Evolutionary conservation across 2,113 vertebrate genomes (phyloP), one percentile per base, ranked within the genome.

Genomic region (Motacilla alba): DNA sequence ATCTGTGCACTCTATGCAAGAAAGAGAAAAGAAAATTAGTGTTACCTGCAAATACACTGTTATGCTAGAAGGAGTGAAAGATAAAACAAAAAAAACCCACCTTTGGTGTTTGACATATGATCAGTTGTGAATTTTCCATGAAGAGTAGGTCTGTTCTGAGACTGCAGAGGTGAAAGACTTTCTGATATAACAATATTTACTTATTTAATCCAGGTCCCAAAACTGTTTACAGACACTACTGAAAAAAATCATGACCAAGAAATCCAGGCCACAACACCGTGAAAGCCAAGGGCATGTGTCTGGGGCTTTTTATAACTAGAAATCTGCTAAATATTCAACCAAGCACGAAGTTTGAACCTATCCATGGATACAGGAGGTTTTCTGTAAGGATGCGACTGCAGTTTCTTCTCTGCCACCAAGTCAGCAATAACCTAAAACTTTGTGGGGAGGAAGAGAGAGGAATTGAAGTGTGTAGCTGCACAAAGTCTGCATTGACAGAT

Each of bases 21-120:
- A 39, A 60, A 24, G 21, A 35, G 35, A 35, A 35, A 35, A 35
- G 11, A 60, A 68, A 9, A 47, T 6, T 3, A 27, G 6, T 43
- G 53, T 44, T 20, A 31, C 20, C 39, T 46, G 62, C 30, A 66
- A 80, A 55, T 10, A 30, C 3, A 6, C 15, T 35, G 15, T 31
- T 46, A 24, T 35, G 26, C 33, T 46, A 30, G 24, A 22, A 43
- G 15, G 11, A 66, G 9, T 30, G 53, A 55, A 4, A 30, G 35
- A 12, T 19, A 14, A 53, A 46, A 41, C 15, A 26, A 56, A 46
- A 26, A 6, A 3, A 3, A 0, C 20, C 0, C 5, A 47, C 16
- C 8, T 70, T 73, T 44, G 33, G 12, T 31, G 11, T 31, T 67
- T 70, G 13, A 63, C 39, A 43, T 5, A 13, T 5, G 28, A 76